phyloP scores from a whole-genome alignment of 2,888 invertebrate species.

The Acrobasis consociella region DNA sequence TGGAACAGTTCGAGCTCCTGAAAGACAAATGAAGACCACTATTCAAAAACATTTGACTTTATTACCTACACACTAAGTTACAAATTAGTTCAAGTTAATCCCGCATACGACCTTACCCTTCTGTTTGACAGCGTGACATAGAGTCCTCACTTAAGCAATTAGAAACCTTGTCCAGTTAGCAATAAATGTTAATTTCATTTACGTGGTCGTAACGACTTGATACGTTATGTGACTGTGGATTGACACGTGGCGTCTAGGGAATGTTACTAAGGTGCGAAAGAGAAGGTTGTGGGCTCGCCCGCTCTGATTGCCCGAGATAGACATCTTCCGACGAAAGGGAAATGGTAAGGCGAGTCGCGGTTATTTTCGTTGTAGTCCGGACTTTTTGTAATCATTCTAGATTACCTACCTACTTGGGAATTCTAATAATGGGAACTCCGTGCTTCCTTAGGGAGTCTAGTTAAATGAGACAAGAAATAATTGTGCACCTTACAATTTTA shows the following conservation, averaged over 20 bases:
- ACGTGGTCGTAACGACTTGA: conserved; percentile 54
- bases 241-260: conserved; percentile 72
- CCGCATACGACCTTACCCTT: conserved; percentile 32
- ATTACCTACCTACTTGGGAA: conserved; percentile 23
- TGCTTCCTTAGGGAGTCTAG: not conserved
- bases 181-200: conserved; percentile 65
- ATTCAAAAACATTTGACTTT: conserved; percentile 44
- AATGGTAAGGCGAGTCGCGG: conserved; percentile 58
- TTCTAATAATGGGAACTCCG: conserved; percentile 1
- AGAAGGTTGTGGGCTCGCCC: conserved; percentile 51
- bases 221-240: conserved; percentile 55
- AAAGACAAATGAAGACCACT: conserved; percentile 28
- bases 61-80: conserved; percentile 39
- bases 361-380: conserved; percentile 62
- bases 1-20: conserved; percentile 48
- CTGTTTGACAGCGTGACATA: conserved; percentile 33
- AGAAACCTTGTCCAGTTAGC: conserved; percentile 54
- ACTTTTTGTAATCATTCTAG: conserved; percentile 52
- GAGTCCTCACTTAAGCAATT: conserved; percentile 50
- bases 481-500: no score
- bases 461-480: not conserved
- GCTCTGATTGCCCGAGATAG: conserved; percentile 65
- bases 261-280: conserved; percentile 56
- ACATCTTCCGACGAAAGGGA: conserved; percentile 70
- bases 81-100: conserved; percentile 36